These are phyloP conservation scores for Drosophila buzzatii DNA, from an alignment of 2,888 invertebrate genomes.

Conservation along the genomic window DNA sequence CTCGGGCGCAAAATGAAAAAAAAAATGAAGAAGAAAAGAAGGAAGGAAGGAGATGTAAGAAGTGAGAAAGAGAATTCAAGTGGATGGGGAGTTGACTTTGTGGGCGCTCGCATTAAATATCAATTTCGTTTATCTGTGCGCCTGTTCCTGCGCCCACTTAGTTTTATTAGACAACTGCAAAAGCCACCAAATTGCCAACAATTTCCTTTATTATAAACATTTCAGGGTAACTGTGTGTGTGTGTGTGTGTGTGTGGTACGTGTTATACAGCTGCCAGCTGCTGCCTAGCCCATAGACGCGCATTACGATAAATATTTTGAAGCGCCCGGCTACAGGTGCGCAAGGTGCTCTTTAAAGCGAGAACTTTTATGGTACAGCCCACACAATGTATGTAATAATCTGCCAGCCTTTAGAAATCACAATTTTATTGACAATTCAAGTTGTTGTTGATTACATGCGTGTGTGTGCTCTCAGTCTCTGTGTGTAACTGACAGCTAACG, in stretches of 20 bases:
- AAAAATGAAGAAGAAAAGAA: background rate
- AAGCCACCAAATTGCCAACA: slow-evolving; percentile 69
- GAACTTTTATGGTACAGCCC: slow-evolving; percentile 52
- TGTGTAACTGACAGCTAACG: slow-evolving; percentile 55
- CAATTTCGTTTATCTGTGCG: slow-evolving; percentile 74
- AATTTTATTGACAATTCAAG: slow-evolving; percentile 82
- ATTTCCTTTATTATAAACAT: slow-evolving; percentile 76
- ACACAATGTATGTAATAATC: slow-evolving; percentile 63
- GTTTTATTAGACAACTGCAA: slow-evolving; percentile 73
- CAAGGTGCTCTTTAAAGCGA: slow-evolving; percentile 56
- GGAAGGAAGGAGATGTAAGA: background rate
- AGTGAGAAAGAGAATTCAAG: no score
- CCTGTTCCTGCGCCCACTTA: slow-evolving; percentile 67
- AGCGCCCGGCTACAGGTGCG: slow-evolving; percentile 58
- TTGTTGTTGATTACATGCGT: slow-evolving; percentile 77
- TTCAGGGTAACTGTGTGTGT: slow-evolving; percentile 11
- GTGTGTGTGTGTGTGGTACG: slow-evolving; percentile 42
- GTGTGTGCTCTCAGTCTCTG: slow-evolving; percentile 14
- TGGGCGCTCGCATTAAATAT: slow-evolving; percentile 68
- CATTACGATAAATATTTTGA: slow-evolving; percentile 74
- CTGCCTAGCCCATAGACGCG: slow-evolving; percentile 65
- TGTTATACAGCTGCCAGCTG: slow-evolving; percentile 75
- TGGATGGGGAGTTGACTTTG: background rate
- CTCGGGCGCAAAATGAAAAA: slow-evolving; percentile 52
- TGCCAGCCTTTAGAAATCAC: slow-evolving; percentile 72